These are phyloP conservation scores for Samia ricini DNA, from an alignment of 1,140 invertebrate genomes.

Conservation along the genomic window DNA sequence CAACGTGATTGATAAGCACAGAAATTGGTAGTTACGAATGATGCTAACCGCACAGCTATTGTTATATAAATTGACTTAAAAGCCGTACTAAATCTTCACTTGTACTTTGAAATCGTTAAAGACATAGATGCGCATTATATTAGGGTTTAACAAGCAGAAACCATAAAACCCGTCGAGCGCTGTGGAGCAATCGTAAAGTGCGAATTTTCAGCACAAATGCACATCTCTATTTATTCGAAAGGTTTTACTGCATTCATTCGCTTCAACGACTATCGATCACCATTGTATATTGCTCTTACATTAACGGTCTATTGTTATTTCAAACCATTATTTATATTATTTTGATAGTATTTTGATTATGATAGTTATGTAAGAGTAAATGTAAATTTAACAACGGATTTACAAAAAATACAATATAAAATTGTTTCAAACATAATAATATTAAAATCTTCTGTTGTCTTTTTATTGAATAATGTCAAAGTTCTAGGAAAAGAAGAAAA, in stretches of 20 bases:
- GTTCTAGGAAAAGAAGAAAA: no score
- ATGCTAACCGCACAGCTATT: neutral
- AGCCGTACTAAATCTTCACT: neutral
- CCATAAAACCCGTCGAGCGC: slow-evolving; percentile 49
- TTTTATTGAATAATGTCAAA: no score
- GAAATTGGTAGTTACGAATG: no score
- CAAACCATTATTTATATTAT: neutral
- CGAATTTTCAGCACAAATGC: slow-evolving; percentile 47
- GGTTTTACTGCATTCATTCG: slow-evolving; percentile 16
- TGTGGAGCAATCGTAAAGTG: slow-evolving; percentile 46
- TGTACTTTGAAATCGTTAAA: slow-evolving; percentile 3
- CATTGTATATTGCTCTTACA: slow-evolving; percentile 15
- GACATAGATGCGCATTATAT: neutral
- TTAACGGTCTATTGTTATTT: neutral
- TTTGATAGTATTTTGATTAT: no score
- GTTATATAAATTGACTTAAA: neutral
- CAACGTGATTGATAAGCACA: no score
- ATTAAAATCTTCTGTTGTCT: no score
- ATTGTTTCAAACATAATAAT: no score
- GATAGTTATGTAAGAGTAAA: no score
- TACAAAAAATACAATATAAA: no score
- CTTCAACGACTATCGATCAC: slow-evolving; percentile 3
- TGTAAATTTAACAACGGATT: no score
- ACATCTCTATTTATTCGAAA: slow-evolving; percentile 31
- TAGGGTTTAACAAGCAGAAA: slow-evolving; percentile 23